A percentile compares a stretch with the other conserved stretches of the same genome.
phyloP scores from a whole-genome alignment of 1,140 invertebrate genomes.

The Macrostomum lignano region DNA sequence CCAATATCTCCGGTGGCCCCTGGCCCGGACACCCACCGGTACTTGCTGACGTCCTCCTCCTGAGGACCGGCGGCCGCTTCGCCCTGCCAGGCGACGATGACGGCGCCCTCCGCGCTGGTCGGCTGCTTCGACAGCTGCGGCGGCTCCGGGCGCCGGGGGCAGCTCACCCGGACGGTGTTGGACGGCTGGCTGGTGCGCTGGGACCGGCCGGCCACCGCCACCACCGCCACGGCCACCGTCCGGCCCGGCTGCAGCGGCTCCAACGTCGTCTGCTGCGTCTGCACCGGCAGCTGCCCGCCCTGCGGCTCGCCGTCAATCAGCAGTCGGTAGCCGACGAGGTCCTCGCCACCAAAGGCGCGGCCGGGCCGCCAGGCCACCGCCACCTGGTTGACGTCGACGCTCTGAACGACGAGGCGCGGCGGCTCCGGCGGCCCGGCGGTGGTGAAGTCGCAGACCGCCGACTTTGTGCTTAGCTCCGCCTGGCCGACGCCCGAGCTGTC shows the following conservation, averaged over 20 bases:
- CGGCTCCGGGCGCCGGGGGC: slow-evolving; percentile 20
- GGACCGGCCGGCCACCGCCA: slow-evolving; percentile 18
- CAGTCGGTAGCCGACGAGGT: no score
- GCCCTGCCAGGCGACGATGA: slow-evolving; percentile 22
- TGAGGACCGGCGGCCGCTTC: no score
- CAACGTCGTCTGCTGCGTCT: no score
- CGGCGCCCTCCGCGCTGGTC: slow-evolving; percentile 19
- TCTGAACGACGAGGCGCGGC: slow-evolving; percentile 13
- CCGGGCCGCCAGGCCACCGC: slow-evolving; percentile 17
- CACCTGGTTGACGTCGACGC: slow-evolving; percentile 18
- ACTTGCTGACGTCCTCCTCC: no score
- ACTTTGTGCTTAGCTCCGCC: slow-evolving; percentile 20
- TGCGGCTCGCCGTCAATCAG: no score
- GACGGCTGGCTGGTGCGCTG: slow-evolving; percentile 18
- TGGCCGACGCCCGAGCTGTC: no score
- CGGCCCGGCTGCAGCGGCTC: slow-evolving; percentile 4
- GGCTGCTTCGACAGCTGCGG: slow-evolving; percentile 17
- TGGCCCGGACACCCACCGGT: no score
- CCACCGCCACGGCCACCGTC: slow-evolving; percentile 11
- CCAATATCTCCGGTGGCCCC: no score
- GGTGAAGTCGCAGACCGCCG: slow-evolving; percentile 20
- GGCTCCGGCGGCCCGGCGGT: slow-evolving; percentile 18
- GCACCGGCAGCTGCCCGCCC: no score
- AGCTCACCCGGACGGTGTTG: no score
- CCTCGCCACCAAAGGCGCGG: no score